Evolutionary conservation across 2,113 vertebrate species (phyloP).

Genomic region (Symphodus melops): DNA sequence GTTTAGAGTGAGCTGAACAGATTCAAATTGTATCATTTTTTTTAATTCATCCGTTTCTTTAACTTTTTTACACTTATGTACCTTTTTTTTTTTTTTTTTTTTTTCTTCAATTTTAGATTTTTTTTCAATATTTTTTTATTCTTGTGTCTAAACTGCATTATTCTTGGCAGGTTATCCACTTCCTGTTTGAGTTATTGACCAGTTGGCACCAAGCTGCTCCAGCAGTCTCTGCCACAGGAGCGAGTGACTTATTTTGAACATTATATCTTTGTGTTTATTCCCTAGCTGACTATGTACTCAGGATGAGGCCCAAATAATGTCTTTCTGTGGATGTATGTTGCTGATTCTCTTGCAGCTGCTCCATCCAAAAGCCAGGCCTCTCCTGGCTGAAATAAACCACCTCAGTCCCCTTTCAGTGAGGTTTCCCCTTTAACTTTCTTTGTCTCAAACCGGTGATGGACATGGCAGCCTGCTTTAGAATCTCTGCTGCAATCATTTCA

Average conservation of each 20-base stretch:
- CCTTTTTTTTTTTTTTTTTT: no score
- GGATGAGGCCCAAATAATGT: conserved; percentile 1
- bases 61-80: no score
- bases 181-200: conserved; percentile 22
- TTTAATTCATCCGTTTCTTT: no score
- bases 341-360: conserved; percentile 13
- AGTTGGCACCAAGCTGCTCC: not conserved
- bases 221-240: not conserved
- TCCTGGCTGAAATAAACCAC: conserved; percentile 23
- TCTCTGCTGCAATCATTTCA: conserved; percentile 29
- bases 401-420: conserved; percentile 30
- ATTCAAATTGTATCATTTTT: not conserved
- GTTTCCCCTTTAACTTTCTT: conserved; percentile 32
- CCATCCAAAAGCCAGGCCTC: conserved; percentile 17
- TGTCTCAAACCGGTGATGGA: conserved; percentile 51
- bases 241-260: not conserved
- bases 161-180: conserved; percentile 8
- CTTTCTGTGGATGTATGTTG: conserved; percentile 8
- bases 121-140: not conserved
- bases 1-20: no score
- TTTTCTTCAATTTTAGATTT: no score
- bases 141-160: not conserved
- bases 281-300: not conserved
- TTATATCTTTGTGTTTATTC: conserved; percentile 12
- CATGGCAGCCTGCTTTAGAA: conserved; percentile 40